These are phyloP conservation scores for Trematomus loennbergii DNA, from an alignment of 2,113 vertebrate genomes.

Conservation along the genomic window DNA sequence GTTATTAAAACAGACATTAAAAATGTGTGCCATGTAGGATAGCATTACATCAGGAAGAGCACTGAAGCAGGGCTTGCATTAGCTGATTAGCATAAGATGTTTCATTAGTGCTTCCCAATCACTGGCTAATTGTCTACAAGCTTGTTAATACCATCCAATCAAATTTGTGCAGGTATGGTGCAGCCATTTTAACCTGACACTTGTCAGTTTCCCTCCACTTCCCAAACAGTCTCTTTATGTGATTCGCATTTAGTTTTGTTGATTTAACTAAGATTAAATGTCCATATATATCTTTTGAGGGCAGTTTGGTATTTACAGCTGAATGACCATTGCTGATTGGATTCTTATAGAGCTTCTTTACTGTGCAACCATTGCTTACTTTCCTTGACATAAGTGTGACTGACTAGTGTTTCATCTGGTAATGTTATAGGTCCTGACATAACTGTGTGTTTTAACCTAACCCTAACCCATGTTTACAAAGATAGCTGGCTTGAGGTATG, in stretches of 20 bases:
- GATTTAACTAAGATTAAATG: background rate
- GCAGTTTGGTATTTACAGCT: background rate
- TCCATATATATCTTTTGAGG: background rate
- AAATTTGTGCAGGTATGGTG: background rate
- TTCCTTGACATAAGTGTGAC: background rate
- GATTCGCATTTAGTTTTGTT: background rate
- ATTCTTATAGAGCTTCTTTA: background rate
- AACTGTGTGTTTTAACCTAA: background rate
- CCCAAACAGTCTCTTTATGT: background rate
- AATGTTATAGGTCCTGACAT: background rate
- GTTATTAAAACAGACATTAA: background rate
- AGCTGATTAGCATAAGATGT: background rate
- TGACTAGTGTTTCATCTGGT: background rate
- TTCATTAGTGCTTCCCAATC: background rate
- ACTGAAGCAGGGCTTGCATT: background rate
- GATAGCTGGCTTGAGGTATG: too few species aligned
- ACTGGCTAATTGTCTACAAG: background rate
- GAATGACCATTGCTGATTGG: background rate
- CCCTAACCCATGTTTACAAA: too few species aligned
- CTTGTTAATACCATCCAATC: conserved; percentile 1
- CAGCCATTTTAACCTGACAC: conserved; percentile 6
- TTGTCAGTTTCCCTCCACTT: background rate
- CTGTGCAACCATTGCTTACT: background rate
- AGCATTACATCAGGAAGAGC: background rate
- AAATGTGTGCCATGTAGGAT: background rate